These are phyloP conservation scores for Zingel zingel DNA, from an alignment of 2,113 vertebrate genomes.

Conservation along the genomic window DNA sequence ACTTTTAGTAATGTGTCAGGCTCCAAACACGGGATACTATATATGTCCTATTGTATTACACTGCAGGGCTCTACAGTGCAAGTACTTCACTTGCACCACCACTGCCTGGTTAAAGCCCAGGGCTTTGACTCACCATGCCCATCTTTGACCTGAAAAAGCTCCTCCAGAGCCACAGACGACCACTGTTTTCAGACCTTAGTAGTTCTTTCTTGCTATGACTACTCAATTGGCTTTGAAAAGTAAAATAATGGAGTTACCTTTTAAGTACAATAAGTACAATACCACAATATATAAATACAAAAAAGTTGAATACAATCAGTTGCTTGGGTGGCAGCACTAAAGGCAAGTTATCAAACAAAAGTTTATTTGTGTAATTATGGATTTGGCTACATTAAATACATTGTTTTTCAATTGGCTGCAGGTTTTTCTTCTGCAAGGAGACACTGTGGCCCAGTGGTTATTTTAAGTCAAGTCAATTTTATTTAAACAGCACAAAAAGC, in stretches of 20 bases:
- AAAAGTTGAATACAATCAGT: not conserved
- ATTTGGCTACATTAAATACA: not conserved
- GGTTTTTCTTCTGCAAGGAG: not conserved
- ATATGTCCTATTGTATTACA: not conserved
- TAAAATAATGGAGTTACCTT: not conserved
- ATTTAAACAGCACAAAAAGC: not conserved
- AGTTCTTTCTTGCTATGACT: not conserved
- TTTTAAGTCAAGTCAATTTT: not conserved
- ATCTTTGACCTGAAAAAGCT: not conserved
- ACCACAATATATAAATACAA: not conserved
- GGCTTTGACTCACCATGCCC: not conserved
- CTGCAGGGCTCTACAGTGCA: no score
- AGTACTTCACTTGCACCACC: no score
- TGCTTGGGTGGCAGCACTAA: not conserved
- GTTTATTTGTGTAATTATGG: conserved; percentile 4
- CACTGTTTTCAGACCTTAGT: conserved; percentile 2
- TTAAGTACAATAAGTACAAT: not conserved
- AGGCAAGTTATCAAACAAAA: not conserved
- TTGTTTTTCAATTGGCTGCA: not conserved
- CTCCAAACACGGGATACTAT: not conserved
- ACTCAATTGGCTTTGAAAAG: not conserved
- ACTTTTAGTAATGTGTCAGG: not conserved
- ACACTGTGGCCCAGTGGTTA: not conserved
- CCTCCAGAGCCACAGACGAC: conserved; percentile 3
- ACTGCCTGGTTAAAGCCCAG: not conserved